Evolutionary conservation across 1,140 invertebrate genomes (phyloP).

Genomic region (Achatina immaculata): DNA sequence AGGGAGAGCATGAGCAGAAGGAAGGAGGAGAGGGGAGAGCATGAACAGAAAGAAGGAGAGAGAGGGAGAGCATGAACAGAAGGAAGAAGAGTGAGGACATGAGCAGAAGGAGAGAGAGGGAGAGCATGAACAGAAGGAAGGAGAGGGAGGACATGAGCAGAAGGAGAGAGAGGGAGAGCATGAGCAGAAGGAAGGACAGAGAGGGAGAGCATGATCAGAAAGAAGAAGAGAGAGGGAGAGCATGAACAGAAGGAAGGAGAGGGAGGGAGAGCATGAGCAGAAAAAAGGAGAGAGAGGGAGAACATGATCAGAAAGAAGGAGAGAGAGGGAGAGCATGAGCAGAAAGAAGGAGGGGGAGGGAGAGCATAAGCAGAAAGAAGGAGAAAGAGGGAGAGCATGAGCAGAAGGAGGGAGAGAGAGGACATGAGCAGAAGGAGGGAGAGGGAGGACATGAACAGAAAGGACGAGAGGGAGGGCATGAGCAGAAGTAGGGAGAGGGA

Average conservation of each 20-base stretch:
- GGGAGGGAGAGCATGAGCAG: slow-evolving; percentile 1
- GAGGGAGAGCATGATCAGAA: neutral
- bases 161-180: neutral
- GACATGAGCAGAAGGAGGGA: neutral
- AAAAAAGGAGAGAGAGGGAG: neutral
- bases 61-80: neutral
- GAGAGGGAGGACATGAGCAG: neutral
- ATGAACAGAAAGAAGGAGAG: neutral
- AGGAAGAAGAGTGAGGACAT: neutral
- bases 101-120: neutral
- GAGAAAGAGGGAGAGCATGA: neutral
- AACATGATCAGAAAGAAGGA: neutral
- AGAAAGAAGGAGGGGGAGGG: neutral
- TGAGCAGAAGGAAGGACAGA: neutral
- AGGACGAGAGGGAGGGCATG: neutral
- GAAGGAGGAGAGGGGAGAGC: neutral
- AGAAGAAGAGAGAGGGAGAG: neutral
- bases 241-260: neutral
- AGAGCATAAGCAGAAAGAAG: neutral
- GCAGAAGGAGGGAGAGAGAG: neutral
- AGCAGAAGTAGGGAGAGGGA: no score
- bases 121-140: neutral
- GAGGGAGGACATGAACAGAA: neutral
- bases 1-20: no score
- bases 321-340: neutral